Evolutionary conservation across 1,140 invertebrate genomes (phyloP).

Genomic region (Amphibalanus amphitrite): DNA sequence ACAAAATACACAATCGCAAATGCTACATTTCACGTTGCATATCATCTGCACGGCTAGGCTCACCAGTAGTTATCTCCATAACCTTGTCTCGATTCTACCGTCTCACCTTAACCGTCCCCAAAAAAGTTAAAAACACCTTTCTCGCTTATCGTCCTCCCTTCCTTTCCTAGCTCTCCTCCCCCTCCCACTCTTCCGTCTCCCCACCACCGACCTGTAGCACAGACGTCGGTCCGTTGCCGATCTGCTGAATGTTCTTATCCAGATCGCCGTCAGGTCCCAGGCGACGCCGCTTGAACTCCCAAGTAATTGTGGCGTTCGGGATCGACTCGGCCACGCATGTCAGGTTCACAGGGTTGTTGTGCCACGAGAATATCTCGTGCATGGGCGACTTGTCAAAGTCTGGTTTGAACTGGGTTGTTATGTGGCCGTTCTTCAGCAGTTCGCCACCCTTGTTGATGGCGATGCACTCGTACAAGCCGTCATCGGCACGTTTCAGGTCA

Average conservation of each 20-base stretch:
- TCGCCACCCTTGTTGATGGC: slow-evolving; percentile 56
- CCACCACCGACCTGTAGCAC: slow-evolving; percentile 17
- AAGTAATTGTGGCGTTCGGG: slow-evolving; percentile 56
- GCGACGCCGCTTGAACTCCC: background rate
- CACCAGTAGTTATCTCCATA: no score
- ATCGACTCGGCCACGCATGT: slow-evolving; percentile 76
- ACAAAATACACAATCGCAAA: no score
- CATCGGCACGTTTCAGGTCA: slow-evolving; percentile 43
- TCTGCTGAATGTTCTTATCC: slow-evolving; percentile 4
- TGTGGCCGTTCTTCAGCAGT: slow-evolving; percentile 54
- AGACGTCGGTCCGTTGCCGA: slow-evolving; percentile 5
- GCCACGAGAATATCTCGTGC: slow-evolving; percentile 62
- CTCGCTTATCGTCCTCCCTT: no score
- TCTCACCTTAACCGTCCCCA: no score
- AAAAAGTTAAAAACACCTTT: no score
- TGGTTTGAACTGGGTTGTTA: slow-evolving; percentile 64
- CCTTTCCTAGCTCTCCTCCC: no score
- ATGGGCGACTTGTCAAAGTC: slow-evolving; percentile 48
- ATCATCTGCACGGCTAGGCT: no score
- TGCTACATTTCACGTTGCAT: no score
- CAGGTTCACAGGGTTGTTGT: slow-evolving; percentile 55
- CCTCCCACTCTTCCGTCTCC: no score
- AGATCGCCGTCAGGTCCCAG: background rate
- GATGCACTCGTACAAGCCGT: slow-evolving; percentile 75
- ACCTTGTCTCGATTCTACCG: no score